These are phyloP conservation scores for Chelmon rostratus DNA, from an alignment of 2,797 vertebrate genomes.

Conservation along the genomic window DNA sequence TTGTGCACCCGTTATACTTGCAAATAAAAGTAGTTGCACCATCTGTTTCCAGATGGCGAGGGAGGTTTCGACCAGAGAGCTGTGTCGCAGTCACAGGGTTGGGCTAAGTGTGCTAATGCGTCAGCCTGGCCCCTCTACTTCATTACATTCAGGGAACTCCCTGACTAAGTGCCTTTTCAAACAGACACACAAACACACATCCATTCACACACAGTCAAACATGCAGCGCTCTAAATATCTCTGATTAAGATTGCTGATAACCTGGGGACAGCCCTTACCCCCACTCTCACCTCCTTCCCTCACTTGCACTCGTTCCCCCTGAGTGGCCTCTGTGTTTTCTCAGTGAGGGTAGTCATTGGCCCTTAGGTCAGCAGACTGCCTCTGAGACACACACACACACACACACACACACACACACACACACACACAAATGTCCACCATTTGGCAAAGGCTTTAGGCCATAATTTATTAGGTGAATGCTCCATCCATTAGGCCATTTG, in stretches of 20 bases:
- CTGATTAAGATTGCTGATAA: constrained; percentile 61
- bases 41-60: constrained; percentile 33
- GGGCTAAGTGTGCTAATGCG: constrained; percentile 36
- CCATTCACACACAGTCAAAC: not conserved
- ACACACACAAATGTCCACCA: constrained; percentile 14
- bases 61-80: not conserved
- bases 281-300: constrained; percentile 21
- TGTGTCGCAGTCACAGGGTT: constrained; percentile 7
- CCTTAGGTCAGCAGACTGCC: constrained; percentile 39
- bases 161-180: constrained; percentile 61
- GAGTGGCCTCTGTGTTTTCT: constrained; percentile 45
- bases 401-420: constrained; percentile 20
- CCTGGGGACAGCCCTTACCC: constrained; percentile 52
- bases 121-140: constrained; percentile 34
- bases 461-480: constrained; percentile 59
- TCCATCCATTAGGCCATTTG: constrained; percentile 62
- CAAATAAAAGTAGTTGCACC: not conserved
- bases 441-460: constrained; percentile 42
- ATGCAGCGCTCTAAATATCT: constrained; percentile 50
- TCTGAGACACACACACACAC: not conserved
- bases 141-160: constrained; percentile 65
- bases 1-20: not conserved
- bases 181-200: constrained; percentile 30
- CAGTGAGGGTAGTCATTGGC: constrained; percentile 23
- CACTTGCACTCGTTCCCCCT: constrained; percentile 1